Evolutionary conservation across 1,140 invertebrate species (phyloP).

Genomic region (Cryptotermes secundus): DNA sequence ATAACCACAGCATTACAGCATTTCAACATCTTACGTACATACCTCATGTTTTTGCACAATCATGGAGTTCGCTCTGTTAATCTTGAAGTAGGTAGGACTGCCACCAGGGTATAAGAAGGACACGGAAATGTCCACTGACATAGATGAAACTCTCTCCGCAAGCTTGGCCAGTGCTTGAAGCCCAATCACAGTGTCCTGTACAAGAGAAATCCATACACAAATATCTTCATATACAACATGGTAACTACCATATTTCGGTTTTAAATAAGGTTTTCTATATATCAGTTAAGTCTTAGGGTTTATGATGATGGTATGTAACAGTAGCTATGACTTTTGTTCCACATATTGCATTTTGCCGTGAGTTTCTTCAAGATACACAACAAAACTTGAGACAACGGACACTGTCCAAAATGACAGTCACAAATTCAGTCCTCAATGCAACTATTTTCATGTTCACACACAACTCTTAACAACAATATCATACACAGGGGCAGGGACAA

Average conservation of each 20-base stretch:
- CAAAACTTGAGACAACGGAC: too few species aligned
- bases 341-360: too few species aligned
- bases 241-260: neutral
- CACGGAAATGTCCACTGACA: constrained; percentile 55
- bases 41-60: constrained; percentile 72
- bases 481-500: too few species aligned
- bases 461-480: too few species aligned
- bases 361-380: too few species aligned
- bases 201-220: neutral
- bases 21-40: constrained; percentile 39
- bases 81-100: constrained; percentile 62
- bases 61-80: constrained; percentile 69
- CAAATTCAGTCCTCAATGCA: too few species aligned
- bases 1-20: neutral
- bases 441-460: too few species aligned
- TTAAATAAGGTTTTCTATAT: too few species aligned
- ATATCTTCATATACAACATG: neutral
- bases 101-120: constrained; percentile 56
- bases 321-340: too few species aligned
- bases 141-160: constrained; percentile 60
- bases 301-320: too few species aligned
- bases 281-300: too few species aligned
- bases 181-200: constrained; percentile 70
- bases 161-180: constrained; percentile 70
- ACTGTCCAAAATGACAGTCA: too few species aligned